Base-by-base conservation (phyloP, 2,797 vertebrate genomes). In the Aeoliscus strigatus region DNA sequence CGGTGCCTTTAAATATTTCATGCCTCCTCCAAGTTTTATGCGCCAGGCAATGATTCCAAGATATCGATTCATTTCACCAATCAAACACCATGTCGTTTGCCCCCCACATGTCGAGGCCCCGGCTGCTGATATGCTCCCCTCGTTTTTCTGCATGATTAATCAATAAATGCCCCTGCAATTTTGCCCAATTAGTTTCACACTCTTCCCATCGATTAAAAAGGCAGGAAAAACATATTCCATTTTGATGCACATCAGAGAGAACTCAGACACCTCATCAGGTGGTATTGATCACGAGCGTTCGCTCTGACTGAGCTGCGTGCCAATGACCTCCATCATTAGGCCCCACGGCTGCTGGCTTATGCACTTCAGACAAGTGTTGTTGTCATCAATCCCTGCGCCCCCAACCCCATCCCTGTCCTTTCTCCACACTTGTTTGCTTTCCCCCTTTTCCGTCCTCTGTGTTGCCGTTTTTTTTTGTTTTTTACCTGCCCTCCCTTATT, bases 151-250 rank as follows among this genome's bases (percentile, higher is more conserved):
- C 79, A 80, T 87, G 84, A 87, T 87, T 88, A 84, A 88, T 90
- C 87, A 80, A 89, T 88, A 88, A 86, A 82, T 82, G 77, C 83
- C 81, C 78, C 77, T 46, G 76, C 82, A 86, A 84, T 86, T 84
- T 84, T 81, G 79, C 83, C 86, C 83, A 89, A 87, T 89, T 89
- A 87, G 88, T 86, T 87, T 86, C 84, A 82, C 82, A 82, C 74
- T 84, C 79, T 78, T 77, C 60, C 60, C 60, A 87, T 87, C 51
- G 83, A 87, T 86, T 86, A 78, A 71, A 56, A 13, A 35, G 56
- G 68, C 66, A 76, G 70, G 73, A 82, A 86, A 87, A 84, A 86
- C 74, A 86, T 82, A 85, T 79, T 86, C 85, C 68, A 76, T 85
- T 82, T 86, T 86, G 82, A 87, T 83, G 82, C 83, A 85, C 84